phyloP scores from a whole-genome alignment of 2,113 vertebrate genomes.

The Elachura formosa region DNA sequence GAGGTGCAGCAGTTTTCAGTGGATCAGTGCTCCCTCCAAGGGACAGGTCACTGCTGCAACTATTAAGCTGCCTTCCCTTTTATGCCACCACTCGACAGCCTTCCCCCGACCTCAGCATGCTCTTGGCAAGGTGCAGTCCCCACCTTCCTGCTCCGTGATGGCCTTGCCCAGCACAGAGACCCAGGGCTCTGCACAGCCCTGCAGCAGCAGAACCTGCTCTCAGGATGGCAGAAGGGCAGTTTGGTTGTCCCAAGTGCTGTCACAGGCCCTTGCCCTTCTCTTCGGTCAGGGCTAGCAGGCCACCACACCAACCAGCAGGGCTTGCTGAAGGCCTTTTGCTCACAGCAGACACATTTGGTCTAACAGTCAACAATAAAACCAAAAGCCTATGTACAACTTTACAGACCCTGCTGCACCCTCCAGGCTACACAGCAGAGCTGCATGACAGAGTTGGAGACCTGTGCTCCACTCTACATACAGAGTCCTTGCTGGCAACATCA shows the following conservation, averaged over 20 bases:
- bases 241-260: background rate
- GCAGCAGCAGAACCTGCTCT: background rate
- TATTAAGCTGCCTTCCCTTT: background rate
- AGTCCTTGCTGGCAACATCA: background rate
- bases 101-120: rapidly evolving
- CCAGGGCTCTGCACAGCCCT: background rate
- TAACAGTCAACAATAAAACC: constrained; percentile 5
- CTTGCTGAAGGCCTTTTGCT: background rate
- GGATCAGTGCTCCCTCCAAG: background rate
- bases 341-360: background rate
- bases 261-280: background rate
- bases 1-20: background rate
- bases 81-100: background rate
- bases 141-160: rapidly evolving
- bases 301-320: rapidly evolving
- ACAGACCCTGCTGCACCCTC: background rate
- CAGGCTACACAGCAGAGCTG: background rate
- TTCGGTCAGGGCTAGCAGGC: background rate
- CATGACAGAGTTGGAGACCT: background rate
- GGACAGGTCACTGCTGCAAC: background rate
- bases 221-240: background rate
- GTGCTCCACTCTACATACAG: background rate
- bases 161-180: rapidly evolving
- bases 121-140: background rate
- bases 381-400: constrained; percentile 7